Percentiles rank a stretch among this genome's conserved stretches.
Conservation (phyloP, 2,797 vertebrate genomes). For the Sebastes flavidus region DNA sequence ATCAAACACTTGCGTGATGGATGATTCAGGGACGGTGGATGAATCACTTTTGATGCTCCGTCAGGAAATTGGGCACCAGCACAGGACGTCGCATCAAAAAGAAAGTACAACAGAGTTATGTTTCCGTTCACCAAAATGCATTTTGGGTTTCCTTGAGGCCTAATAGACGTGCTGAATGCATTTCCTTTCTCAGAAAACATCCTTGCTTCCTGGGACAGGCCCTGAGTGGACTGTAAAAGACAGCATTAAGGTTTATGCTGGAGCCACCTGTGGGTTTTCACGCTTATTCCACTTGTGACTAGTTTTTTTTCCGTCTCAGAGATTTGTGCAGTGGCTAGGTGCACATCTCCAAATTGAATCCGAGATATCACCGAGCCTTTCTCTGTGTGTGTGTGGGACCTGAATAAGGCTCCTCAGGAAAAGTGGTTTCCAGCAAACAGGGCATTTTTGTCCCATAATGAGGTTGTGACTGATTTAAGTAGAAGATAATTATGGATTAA, state of each 20-base stretch:
- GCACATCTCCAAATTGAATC: constrained; percentile 31
- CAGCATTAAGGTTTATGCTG: background rate
- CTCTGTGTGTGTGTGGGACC: constrained; percentile 14
- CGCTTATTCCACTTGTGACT: background rate
- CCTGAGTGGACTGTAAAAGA: background rate
- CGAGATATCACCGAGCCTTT: constrained; percentile 30
- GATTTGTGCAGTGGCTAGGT: background rate
- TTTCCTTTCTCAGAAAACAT: background rate
- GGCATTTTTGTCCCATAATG: constrained; percentile 53
- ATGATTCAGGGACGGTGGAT: constrained; percentile 28
- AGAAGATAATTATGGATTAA: constrained; percentile 71
- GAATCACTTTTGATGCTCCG: constrained; percentile 32
- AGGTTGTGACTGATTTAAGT: constrained; percentile 72
- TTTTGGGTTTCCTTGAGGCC: background rate
- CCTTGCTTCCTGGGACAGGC: background rate
- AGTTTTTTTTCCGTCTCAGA: background rate
- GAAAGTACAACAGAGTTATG: background rate
- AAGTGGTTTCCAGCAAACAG: constrained; percentile 25
- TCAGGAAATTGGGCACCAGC: constrained; percentile 35
- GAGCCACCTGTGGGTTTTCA: background rate
- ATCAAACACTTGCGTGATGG: constrained; percentile 45
- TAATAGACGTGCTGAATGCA: background rate
- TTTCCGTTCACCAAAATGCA: background rate
- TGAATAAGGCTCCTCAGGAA: constrained; percentile 31
- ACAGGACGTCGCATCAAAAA: background rate